phyloP scores from a whole-genome alignment of 64 coral and sea anemone species.

The Catalaphyllia jardinei region DNA sequence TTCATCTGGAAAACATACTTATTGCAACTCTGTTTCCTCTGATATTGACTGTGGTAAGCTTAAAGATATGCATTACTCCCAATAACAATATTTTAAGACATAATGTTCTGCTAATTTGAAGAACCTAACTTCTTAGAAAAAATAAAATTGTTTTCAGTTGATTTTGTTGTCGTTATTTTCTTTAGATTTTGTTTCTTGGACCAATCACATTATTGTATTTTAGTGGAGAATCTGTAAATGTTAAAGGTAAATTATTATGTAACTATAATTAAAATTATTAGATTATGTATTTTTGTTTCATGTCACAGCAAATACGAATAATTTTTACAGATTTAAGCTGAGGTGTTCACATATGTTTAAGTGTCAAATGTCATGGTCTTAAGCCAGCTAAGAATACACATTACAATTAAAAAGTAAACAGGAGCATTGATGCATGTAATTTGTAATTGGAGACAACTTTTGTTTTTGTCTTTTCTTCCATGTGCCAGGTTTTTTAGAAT shows the following conservation, averaged over 20 bases:
- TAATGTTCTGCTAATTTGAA: not conserved
- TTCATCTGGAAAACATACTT: slow-evolving; percentile 66
- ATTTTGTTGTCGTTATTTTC: not conserved
- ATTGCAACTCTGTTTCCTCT: slow-evolving; percentile 75
- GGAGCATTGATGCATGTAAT: too few species aligned
- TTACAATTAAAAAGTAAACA: too few species aligned
- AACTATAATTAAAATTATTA: too few species aligned
- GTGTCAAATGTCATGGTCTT: too few species aligned
- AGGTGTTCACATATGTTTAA: too few species aligned
- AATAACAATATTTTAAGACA: not conserved
- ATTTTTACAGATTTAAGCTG: too few species aligned
- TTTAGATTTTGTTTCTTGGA: slow-evolving; percentile 90
- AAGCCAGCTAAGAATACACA: too few species aligned
- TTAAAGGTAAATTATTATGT: slow-evolving; percentile 42
- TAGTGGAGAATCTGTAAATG: slow-evolving; percentile 42
- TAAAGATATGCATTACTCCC: not conserved
- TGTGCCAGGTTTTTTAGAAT: slow-evolving; percentile 56
- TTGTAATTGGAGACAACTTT: too few species aligned
- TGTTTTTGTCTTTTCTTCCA: not conserved
- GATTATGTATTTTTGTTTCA: too few species aligned
- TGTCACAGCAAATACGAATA: too few species aligned
- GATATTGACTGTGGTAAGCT: slow-evolving; percentile 80
- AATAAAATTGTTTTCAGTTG: not conserved
- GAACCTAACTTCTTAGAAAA: not conserved
- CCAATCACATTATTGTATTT: slow-evolving; percentile 73